A percentile compares a stretch with the other conserved stretches of the same genome.
phyloP scores from a whole-genome alignment of 2,797 vertebrate species.

The Halcyon badia region DNA sequence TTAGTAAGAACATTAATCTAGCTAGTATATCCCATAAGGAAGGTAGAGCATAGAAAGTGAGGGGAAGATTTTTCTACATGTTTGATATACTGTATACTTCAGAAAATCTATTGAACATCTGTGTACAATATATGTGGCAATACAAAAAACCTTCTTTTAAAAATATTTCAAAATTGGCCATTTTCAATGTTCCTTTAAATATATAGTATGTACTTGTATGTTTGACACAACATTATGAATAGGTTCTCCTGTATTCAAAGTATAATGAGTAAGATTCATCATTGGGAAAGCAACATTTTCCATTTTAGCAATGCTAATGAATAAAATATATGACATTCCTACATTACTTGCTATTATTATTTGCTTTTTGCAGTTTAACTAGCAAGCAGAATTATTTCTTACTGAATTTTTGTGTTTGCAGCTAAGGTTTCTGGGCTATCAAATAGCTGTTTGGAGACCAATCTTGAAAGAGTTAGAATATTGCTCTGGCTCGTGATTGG shows the following conservation, averaged over 20 bases:
- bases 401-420: background rate
- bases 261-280: conserved; percentile 42
- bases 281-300: conserved; percentile 26
- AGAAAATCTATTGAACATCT: conserved; percentile 42
- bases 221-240: conserved; percentile 29
- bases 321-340: conserved; percentile 38
- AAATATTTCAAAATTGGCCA: conserved; percentile 64
- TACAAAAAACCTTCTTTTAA: conserved; percentile 37
- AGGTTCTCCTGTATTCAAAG: conserved; percentile 56
- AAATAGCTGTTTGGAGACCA: background rate
- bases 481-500: background rate
- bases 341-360: conserved; percentile 26
- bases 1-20: background rate
- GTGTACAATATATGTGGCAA: conserved; percentile 18
- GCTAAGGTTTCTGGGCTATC: background rate
- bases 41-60: background rate
- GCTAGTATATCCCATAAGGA: background rate
- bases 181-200: conserved; percentile 63
- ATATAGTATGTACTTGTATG: background rate
- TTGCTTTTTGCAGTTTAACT: conserved; percentile 43
- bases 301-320: conserved; percentile 58
- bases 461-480: background rate
- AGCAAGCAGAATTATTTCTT: conserved; percentile 13
- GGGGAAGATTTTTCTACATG: background rate
- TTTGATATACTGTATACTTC: background rate